Conservation (phyloP, 2,797 vertebrate species). For the Propithecus deckenii region DNA sequence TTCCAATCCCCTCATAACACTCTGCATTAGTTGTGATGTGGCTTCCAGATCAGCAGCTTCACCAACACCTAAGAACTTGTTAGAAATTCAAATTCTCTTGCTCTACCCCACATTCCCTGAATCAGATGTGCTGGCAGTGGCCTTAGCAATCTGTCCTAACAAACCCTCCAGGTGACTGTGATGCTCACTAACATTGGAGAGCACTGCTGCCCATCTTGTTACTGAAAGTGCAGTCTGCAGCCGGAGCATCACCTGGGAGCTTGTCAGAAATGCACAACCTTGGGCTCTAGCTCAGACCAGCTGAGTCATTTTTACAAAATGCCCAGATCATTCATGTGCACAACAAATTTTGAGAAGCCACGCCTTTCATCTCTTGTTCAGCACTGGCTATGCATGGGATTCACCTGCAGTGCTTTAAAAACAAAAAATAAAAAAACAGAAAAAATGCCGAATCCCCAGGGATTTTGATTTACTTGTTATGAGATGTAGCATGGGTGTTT, state of each 20-base stretch:
- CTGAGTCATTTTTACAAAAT: not conserved
- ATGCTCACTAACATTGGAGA: not conserved
- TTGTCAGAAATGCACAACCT: not conserved
- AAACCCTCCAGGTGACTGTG: not conserved
- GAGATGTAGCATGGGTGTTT: not conserved
- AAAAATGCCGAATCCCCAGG: not conserved
- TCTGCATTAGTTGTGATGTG: not conserved
- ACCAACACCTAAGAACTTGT: not conserved
- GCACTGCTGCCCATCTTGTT: not conserved
- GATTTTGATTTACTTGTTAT: not conserved
- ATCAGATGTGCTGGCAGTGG: not conserved
- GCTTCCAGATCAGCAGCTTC: not conserved
- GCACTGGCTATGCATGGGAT: not conserved
- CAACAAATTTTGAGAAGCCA: not conserved
- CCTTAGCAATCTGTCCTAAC: not conserved
- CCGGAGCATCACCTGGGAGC: not conserved
- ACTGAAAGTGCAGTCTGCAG: not conserved
- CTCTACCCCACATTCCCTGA: not conserved
- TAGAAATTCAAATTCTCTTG: slow-evolving; percentile 16
- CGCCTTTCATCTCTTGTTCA: not conserved
- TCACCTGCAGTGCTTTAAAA: not conserved
- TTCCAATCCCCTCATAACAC: not conserved
- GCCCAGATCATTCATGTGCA: not conserved
- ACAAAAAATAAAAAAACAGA: not conserved
- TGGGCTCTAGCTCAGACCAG: not conserved